phyloP scores from a whole-genome alignment of 2,888 invertebrate species.

The Amblyteles armatorius region DNA sequence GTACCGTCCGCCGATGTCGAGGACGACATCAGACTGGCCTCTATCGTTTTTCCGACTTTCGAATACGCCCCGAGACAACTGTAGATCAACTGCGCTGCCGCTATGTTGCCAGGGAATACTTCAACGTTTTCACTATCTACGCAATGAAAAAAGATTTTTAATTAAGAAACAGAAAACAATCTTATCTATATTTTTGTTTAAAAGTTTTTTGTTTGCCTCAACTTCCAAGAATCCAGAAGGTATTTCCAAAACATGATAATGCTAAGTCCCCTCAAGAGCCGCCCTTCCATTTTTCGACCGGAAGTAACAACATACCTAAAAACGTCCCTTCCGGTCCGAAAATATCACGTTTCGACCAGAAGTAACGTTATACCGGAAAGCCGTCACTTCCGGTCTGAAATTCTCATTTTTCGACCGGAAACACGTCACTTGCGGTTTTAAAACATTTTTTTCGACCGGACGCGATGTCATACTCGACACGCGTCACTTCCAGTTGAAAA shows the following conservation, averaged over 20 bases:
- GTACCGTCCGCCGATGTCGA: constrained; percentile 83
- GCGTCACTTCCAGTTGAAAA: too few relatives aligned
- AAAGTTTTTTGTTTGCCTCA: constrained; percentile 12
- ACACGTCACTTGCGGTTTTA: too few relatives aligned
- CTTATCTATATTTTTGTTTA: background rate
- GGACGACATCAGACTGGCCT: constrained; percentile 83
- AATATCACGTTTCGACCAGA: too few relatives aligned
- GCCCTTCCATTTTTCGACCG: too few relatives aligned
- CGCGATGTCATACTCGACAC: too few relatives aligned
- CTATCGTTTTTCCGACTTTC: constrained; percentile 80
- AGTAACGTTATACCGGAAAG: too few relatives aligned
- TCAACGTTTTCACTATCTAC: constrained; percentile 79
- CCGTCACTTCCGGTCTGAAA: too few relatives aligned
- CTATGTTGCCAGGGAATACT: constrained; percentile 83
- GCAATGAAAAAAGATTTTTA: constrained; percentile 12
- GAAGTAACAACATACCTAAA: too few relatives aligned
- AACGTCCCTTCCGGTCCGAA: too few relatives aligned
- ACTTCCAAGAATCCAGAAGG: background rate
- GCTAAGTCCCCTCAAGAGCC: too few relatives aligned
- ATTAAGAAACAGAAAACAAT: constrained; percentile 4
- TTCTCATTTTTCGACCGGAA: too few relatives aligned
- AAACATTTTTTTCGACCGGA: too few relatives aligned
- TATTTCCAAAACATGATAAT: background rate
- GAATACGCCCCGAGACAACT: constrained; percentile 82
- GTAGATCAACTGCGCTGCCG: constrained; percentile 83